Evolutionary conservation across 2,888 invertebrate species (phyloP), one percentile per base, ranked within the genome.

Genomic region (Chesias legatella): DNA sequence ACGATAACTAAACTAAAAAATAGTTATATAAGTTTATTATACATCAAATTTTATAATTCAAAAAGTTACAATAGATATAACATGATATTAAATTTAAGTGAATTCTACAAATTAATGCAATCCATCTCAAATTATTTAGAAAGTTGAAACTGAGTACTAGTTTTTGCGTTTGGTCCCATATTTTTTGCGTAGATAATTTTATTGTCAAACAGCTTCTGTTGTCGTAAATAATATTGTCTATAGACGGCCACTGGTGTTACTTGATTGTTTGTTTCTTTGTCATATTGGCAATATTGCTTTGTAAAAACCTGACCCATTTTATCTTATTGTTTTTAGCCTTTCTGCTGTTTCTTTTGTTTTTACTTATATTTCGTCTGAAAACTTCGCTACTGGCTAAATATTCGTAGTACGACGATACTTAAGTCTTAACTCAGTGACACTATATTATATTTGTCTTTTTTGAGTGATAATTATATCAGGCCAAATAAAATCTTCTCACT

Each of bases 191-290:
- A 53, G 40, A 43, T 61, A 60, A 71, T 64, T 63, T 62, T 65
- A 65, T 72, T 70, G 69, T 67, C 58, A 64, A 68, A 69, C 59
- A 63, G 79, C 79, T 79, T 66, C 81, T 73, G 77, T 76, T 68
- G 73, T 73, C 75, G 62, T 81, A 83, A 81, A 83, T 70, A 72
- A 70, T 75, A 76, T 72, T 71, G 71, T 70, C 60, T 69, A 59
- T 63, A 50, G 48, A 63, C 58, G 56, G 82, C 85, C 83, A 85
- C 86, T 73, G 80, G 85, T 85, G 73, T 86, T 86, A 83, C 65
- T 51, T 48, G 53, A 69, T 80, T 81, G 79, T 80, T 64, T 62
- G 48, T 53, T 30, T 39, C 65, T 63, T 73, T 75, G 73, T 76
- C 38, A 51, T 56, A 67, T 78, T 79, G 61, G 74, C 76, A 73